phyloP scores from a whole-genome alignment of 2,888 invertebrate species.

The Heliothis peltigera region DNA sequence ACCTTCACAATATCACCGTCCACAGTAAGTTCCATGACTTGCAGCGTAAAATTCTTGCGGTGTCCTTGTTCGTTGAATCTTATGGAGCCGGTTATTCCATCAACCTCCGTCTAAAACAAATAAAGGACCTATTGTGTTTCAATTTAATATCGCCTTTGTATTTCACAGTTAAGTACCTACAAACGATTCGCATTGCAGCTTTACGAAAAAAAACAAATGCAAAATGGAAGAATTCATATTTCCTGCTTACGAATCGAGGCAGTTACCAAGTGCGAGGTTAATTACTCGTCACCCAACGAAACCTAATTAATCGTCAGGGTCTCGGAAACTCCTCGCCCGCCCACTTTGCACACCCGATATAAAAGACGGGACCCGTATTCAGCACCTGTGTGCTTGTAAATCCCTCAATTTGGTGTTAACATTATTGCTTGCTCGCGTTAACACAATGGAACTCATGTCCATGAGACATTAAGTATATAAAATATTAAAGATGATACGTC shows the following conservation, averaged over 20 bases:
- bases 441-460: constrained; percentile 53
- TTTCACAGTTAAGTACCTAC: not conserved
- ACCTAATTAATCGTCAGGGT: constrained; percentile 74
- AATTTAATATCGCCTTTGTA: constrained; percentile 58
- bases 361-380: constrained; percentile 70
- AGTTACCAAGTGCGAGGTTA: constrained; percentile 69
- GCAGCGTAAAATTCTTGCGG: constrained; percentile 95
- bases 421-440: constrained; percentile 59
- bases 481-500: constrained; percentile 54
- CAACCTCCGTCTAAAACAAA: constrained; percentile 94
- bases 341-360: constrained; percentile 62
- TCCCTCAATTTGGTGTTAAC: constrained; percentile 66
- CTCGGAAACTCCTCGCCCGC: constrained; percentile 57
- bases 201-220: constrained; percentile 32
- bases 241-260: constrained; percentile 55
- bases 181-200: constrained; percentile 22
- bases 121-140: constrained; percentile 69
- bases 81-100: constrained; percentile 96
- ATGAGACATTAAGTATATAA: constrained; percentile 46
- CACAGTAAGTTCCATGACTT: constrained; percentile 97
- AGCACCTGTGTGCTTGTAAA: constrained; percentile 74
- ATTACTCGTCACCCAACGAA: constrained; percentile 74
- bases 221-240: constrained; percentile 54
- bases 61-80: constrained; percentile 96
- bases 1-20: constrained; percentile 96